Evolutionary conservation across 2,888 invertebrate genomes (phyloP), one percentile per base, ranked within the genome.

Genomic region (Dromius quadrimaculatus): DNA sequence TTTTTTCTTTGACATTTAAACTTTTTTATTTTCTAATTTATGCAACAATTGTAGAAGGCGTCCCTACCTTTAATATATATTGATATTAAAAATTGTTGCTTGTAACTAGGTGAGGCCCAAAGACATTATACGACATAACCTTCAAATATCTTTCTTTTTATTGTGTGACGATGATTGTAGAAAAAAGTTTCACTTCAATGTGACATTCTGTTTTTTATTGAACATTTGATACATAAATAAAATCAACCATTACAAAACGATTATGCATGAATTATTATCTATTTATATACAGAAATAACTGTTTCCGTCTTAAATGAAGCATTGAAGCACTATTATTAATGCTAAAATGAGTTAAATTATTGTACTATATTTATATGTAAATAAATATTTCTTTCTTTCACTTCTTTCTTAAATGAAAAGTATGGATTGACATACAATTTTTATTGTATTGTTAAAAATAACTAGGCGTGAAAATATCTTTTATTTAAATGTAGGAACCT

Each of bases 11-110:
- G 28, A 54, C 50, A 54, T 54, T 23, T 13, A 54, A 54, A 54
- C 47, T 54, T 23, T 41, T 54, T 54, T 54, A 54, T 28, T 54
- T 54, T 54, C 28, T 54, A 54, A 54, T 54, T 13, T 54, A 54
- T 54, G 50, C 50, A 54, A 11, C 15, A 54, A 54, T 54, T 54
- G 28, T 28, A 15, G 50, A 28, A 15, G 50, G 50, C 50, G 50
- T 54, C 50, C 50, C 50, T 54, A 15, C 50, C 50, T 54, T 9
- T 47, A 13, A 20, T n/a, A n/a, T n/a, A n/a, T n/a, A 47, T 47
- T 20, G 22, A 47, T 22, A 47, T 47, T 47, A 19, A 45, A 45
- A 23, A 54, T 54, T 15, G 28, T 54, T 28, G 28, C 28, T n/a
- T 47, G 47, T 28, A 23, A 23, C 22, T 54, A 54, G 50, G 50